Evolutionary conservation across 1,140 invertebrate genomes (phyloP).

Genomic region (Drosophila kurseongensis): DNA sequence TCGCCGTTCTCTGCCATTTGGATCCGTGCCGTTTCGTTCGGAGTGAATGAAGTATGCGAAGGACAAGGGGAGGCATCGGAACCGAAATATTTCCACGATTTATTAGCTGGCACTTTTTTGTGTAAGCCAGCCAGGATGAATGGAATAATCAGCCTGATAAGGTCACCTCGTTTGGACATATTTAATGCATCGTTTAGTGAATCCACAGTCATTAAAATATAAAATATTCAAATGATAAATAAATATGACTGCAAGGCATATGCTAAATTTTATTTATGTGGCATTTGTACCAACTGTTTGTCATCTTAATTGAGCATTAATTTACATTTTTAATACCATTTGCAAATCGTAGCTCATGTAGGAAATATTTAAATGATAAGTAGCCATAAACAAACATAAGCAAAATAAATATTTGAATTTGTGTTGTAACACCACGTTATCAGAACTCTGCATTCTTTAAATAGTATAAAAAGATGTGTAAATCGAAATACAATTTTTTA

Average conservation of each 20-base stretch:
- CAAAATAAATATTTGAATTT: no score
- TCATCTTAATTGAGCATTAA: no score
- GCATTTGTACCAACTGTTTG: no score
- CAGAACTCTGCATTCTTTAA: no score
- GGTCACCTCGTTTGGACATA: background rate
- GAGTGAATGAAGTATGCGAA: conserved; percentile 39
- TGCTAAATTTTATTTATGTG: no score
- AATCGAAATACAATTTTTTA: no score
- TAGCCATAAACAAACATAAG: no score
- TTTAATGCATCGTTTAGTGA: background rate
- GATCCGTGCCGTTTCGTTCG: conserved; percentile 12
- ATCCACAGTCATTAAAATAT: background rate
- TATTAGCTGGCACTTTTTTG: conserved; percentile 24
- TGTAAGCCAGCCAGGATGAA: conserved; percentile 6
- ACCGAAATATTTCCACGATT: conserved; percentile 47
- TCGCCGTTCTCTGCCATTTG: conserved; percentile 43
- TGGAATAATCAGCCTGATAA: conserved; percentile 11
- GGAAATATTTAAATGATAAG: no score
- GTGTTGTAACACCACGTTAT: no score
- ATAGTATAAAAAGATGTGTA: no score
- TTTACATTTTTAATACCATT: no score
- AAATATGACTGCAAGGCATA: background rate
- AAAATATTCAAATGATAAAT: background rate
- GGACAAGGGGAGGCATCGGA: conserved; percentile 42
- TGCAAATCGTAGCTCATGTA: no score